These are phyloP conservation scores for Thysanoteuthis rhombus DNA, from an alignment of 2,888 invertebrate genomes.

Conservation along the genomic window DNA sequence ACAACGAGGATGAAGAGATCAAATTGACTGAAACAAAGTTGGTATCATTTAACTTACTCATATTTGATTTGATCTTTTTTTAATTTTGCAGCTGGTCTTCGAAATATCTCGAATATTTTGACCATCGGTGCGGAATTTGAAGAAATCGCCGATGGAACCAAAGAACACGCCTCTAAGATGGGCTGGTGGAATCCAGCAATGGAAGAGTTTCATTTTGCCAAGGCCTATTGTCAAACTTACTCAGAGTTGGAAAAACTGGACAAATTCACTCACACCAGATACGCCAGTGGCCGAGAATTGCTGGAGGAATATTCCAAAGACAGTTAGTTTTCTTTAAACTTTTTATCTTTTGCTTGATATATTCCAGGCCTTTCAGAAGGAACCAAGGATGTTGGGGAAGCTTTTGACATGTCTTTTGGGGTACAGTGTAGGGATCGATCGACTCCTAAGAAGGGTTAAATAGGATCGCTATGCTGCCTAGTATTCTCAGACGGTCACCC, in stretches of 20 bases:
- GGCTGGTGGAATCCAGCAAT: conserved; percentile 53
- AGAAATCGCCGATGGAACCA: conserved; percentile 49
- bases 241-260: conserved; percentile 16
- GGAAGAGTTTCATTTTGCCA: conserved; percentile 57
- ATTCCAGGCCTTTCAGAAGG: no score
- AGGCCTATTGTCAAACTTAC: conserved; percentile 43
- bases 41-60: no score
- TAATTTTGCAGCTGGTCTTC: conserved; percentile 54
- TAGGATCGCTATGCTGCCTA: no score
- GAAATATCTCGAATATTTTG: conserved; percentile 60
- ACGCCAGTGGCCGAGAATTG: conserved; percentile 45
- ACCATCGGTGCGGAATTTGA: conserved; percentile 57
- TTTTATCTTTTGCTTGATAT: no score
- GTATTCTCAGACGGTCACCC: no score
- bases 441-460: no score
- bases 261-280: background rate
- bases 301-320: conserved; percentile 46
- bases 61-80: no score
- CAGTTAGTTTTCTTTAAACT: conserved; percentile 41
- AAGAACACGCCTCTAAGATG: conserved; percentile 49
- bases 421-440: no score
- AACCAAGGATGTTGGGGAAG: no score
- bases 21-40: no score
- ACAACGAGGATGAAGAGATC: no score
- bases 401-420: no score